phyloP scores from a whole-genome alignment of 2,113 vertebrate species.

The Silurus glanis region DNA sequence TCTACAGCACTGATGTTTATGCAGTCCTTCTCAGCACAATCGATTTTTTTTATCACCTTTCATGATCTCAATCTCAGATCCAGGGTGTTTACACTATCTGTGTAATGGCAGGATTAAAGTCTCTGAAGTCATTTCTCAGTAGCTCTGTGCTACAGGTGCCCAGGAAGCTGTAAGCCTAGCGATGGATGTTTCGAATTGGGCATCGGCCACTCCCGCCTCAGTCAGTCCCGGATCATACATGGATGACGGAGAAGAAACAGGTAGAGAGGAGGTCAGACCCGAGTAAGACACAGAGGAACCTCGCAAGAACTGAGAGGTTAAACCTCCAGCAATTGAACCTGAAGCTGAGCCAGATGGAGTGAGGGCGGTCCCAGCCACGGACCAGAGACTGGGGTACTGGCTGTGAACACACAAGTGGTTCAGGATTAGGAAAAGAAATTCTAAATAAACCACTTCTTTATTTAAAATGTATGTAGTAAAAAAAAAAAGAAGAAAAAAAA shows the following conservation, averaged over 20 bases:
- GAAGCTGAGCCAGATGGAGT: constrained; percentile 71
- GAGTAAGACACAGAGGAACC: constrained; percentile 74
- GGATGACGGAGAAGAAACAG: constrained; percentile 74
- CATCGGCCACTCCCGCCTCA: constrained; percentile 70
- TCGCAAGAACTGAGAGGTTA: constrained; percentile 77
- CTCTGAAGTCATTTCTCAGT: constrained; percentile 59
- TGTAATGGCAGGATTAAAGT: not conserved
- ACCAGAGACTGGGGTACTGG: constrained; percentile 79
- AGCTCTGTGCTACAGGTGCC: constrained; percentile 78
- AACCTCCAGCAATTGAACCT: constrained; percentile 67
- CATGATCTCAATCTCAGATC: not conserved
- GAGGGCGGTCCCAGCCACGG: constrained; percentile 73
- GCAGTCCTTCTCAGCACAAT: not conserved
- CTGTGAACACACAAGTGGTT: constrained; percentile 52
- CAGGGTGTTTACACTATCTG: not conserved
- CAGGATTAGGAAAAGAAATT: not conserved
- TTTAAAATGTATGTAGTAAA: not conserved
- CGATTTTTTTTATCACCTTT: not conserved
- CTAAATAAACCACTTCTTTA: not conserved
- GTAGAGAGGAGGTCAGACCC: constrained; percentile 73
- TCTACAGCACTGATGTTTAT: too few species aligned
- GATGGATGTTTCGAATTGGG: constrained; percentile 79
- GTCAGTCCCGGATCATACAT: constrained; percentile 75
- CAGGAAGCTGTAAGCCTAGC: constrained; percentile 76
- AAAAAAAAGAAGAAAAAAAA: not conserved